Evolutionary conservation across 2,797 vertebrate species (phyloP).

Genomic region (Gastrophryne carolinensis): DNA sequence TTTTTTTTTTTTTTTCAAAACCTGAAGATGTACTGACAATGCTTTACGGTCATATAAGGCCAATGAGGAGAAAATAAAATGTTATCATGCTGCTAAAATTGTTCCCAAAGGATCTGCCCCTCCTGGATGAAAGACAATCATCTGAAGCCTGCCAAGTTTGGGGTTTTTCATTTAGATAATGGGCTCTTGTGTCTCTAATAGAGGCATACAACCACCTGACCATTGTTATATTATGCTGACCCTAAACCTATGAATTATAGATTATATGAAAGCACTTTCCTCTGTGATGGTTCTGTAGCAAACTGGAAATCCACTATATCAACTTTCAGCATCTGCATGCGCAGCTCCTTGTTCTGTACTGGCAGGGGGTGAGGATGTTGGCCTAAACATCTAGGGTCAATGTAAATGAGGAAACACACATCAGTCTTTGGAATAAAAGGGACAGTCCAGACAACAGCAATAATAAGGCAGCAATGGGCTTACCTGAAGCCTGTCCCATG

Average conservation of each 20-base stretch:
- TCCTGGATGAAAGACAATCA: not conserved
- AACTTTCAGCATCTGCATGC: too few species aligned
- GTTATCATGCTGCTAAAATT: not conserved
- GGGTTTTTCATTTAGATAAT: conserved; percentile 24
- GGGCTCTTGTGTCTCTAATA: conserved; percentile 14
- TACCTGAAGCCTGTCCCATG: too few species aligned
- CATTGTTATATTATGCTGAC: conserved; percentile 9
- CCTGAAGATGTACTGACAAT: not conserved
- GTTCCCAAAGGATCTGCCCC: not conserved
- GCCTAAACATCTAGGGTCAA: too few species aligned
- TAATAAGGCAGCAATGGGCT: too few species aligned
- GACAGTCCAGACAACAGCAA: too few species aligned
- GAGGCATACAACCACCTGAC: conserved; percentile 15
- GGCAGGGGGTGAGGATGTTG: too few species aligned
- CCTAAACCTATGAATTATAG: conserved; percentile 8
- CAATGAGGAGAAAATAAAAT: not conserved
- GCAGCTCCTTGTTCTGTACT: too few species aligned
- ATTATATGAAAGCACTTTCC: conserved; percentile 20
- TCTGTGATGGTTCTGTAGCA: not conserved
- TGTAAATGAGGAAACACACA: too few species aligned
- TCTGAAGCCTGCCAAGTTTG: not conserved
- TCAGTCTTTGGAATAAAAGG: too few species aligned
- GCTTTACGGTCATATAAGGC: not conserved
- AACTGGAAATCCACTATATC: not conserved
- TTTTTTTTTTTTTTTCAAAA: not conserved